Base-by-base conservation (phyloP, 2,113 vertebrate genomes). In the Puffinus mauretanicus region DNA sequence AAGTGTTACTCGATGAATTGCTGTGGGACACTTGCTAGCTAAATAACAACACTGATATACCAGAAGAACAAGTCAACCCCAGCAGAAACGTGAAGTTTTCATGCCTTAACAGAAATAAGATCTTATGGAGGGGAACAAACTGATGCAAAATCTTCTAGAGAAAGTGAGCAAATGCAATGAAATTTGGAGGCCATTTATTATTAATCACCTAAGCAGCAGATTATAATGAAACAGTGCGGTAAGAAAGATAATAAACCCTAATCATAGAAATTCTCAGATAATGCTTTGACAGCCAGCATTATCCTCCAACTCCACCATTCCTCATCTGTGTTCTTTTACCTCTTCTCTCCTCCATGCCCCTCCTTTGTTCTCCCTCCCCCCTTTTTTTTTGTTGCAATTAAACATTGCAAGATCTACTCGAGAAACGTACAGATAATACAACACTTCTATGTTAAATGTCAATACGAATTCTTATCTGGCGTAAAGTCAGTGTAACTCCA, bases 151-250 rank as follows among this genome's bases (percentile, higher is more conserved):
- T 30, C 30, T 51, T 85, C 81, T 60, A 67, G 40, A 49, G 40
- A 61, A 91, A 95, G 65, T 7, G 12, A 95, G 34, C 2, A 91
- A 90, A 95, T 49, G 64, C 36, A 73, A 82, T 82, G 62, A 91
- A 93, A 84, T 88, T 87, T 72, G 70, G 42, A 95, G 66, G 71
- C 32, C 29, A 16, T 91, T 96, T 91, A 88, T 90, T 87, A 85
- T 13, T 80, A 54, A 77, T 85, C 81, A 89, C 36, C 52, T 85
- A 71, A 77, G 52, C 73, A 91, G 52, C 34, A 87, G 73, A 65
- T 72, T 65, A 69, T 79, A 88, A 91, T 42, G 40, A 92, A 94
- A 87, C 24, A 10, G 52, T 61, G 40, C 84, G 70, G 86, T 77
- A 61, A 80, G 36, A 88, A 88, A 89, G 61, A 80, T 57, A 51